Conservation (phyloP, 2,888 invertebrate genomes). For the Leptopilina myrica region DNA sequence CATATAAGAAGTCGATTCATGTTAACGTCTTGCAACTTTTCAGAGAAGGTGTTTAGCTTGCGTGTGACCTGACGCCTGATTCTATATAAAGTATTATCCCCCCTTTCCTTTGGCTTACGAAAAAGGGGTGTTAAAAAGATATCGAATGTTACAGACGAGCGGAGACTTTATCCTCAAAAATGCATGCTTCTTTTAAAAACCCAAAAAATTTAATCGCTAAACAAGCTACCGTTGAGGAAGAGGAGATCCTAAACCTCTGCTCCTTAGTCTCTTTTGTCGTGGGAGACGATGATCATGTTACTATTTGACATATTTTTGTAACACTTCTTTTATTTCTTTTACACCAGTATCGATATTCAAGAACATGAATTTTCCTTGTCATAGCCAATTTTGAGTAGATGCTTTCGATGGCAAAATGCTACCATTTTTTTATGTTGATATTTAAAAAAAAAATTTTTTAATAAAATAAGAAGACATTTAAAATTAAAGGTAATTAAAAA, state of each 20-base stretch:
- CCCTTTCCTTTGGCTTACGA: no score
- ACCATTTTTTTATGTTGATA: background rate
- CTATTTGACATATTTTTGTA: background rate
- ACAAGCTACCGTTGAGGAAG: constrained; percentile 61
- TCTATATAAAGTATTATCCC: constrained; percentile 58
- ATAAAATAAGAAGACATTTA: no score
- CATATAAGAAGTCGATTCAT: constrained; percentile 8
- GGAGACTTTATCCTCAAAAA: constrained; percentile 62
- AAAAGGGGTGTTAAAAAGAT: constrained; percentile 41
- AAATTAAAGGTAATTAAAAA: no score
- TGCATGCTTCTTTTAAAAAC: constrained; percentile 42
- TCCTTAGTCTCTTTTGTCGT: background rate
- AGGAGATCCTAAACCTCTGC: no score
- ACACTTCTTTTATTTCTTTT: background rate
- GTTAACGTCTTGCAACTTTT: background rate
- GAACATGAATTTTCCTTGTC: constrained; percentile 30
- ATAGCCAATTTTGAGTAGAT: background rate
- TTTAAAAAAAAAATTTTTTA: no score
- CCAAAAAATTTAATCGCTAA: constrained; percentile 57
- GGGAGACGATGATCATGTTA: constrained; percentile 22
- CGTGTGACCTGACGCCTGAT: constrained; percentile 61
- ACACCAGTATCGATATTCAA: constrained; percentile 38
- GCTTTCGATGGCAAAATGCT: background rate
- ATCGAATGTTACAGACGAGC: constrained; percentile 53
- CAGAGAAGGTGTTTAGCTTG: constrained; percentile 11